Conservation (phyloP, 2,113 vertebrate species). For the Corydoras maculifer region DNA sequence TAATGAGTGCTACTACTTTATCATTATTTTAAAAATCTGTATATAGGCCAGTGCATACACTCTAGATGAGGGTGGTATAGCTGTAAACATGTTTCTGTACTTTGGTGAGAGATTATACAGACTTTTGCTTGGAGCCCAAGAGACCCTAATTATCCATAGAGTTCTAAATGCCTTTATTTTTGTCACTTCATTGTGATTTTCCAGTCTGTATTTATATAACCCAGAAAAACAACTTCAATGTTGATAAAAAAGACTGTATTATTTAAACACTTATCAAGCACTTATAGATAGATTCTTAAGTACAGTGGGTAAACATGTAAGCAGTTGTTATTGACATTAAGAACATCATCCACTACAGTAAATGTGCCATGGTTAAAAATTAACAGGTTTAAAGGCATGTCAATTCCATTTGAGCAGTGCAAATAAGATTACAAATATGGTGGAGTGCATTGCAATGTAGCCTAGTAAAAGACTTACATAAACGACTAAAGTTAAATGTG, state of each 20-base stretch:
- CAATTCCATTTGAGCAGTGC: too few species aligned
- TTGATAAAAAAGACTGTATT: conserved; percentile 23
- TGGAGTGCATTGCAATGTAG: too few species aligned
- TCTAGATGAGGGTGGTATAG: conserved; percentile 11
- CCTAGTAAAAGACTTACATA: too few species aligned
- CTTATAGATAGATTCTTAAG: not conserved
- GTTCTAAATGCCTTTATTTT: conserved; percentile 5
- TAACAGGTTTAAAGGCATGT: too few species aligned
- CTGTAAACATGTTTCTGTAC: not conserved
- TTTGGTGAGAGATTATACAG: conserved; percentile 16
- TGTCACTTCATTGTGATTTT: conserved; percentile 24
- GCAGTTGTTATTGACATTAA: not conserved
- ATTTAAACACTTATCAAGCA: not conserved
- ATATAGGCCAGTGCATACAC: conserved; percentile 3
- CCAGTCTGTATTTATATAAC: conserved; percentile 17
- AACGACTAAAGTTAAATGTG: too few species aligned
- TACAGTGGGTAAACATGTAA: not conserved
- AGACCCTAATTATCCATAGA: conserved; percentile 17
- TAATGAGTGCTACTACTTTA: not conserved
- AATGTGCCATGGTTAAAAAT: not conserved
- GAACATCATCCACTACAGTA: not conserved
- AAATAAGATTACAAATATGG: too few species aligned
- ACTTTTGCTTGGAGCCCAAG: conserved; percentile 5
- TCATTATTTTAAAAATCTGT: conserved; percentile 11
- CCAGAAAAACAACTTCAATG: conserved; percentile 7